Evolutionary conservation across 2,888 invertebrate genomes (phyloP), one percentile per base, ranked within the genome.

Genomic region (Alloplasta piceator): DNA sequence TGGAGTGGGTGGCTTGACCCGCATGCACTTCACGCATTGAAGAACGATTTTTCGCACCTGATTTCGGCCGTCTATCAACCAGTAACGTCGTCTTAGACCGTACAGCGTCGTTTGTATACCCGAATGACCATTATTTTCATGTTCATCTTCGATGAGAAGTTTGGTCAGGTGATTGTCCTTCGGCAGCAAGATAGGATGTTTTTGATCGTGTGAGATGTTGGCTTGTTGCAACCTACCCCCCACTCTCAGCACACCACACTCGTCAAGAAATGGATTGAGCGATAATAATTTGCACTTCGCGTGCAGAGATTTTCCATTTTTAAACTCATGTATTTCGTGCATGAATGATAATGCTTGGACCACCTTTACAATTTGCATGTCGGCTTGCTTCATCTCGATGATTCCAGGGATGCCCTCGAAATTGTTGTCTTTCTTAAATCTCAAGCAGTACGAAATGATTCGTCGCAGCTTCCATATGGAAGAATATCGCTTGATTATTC

Each of bases 121-220:
- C 7, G 81, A 82, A 46, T 83, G 83, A 1, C 83, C 60, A 7
- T 75, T 16, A 39, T 63, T 12, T 0, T 14, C 16, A 76, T 87
- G 85, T 26, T 77, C 68, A 39, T 70, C 12, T 43, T 78, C 70
- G 10, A 88, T 58, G 3, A 84, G 12, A 5, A 83, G 63, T 36
- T 55, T 52, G 6, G 83, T 78, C 0, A 82, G 41, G 46, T 55
- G 43, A 67, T 70, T 38, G 6, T n/a, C 52, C 16, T 26, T n/a
- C 4, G 80, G 70, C 77, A 70, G 7, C n/a, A 80, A 38, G 6
- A 82, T 80, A 6, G 63, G 76, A 72, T 76, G 79, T 39, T 43
- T 9, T 50, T 61, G 36, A 10, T 39, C 36, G 41, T 61, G 80
- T 7, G 6, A 16, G 7, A 73, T 6, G 1, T 6, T 16, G 9